A percentile compares a stretch with the other conserved stretches of the same genome.
phyloP scores from a whole-genome alignment of 2,797 vertebrate genomes.

The Manis crassicaudata region DNA sequence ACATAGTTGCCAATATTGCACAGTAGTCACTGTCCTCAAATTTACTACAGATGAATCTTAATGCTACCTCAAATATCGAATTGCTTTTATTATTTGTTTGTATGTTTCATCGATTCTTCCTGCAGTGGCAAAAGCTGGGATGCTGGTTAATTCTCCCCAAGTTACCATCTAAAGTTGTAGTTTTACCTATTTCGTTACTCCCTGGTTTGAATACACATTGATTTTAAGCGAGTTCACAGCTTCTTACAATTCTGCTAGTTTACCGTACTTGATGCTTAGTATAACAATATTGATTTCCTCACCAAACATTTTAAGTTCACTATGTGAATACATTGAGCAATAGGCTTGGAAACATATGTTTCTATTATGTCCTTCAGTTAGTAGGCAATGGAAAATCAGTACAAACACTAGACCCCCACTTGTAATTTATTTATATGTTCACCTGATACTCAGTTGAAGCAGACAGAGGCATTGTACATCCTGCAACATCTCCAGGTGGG shows the following conservation, averaged over 20 bases:
- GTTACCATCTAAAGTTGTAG: conserved; percentile 66
- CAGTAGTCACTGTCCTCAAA: conserved; percentile 56
- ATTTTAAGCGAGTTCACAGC: conserved; percentile 81
- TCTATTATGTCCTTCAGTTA: conserved; percentile 75
- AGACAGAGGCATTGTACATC: neutral
- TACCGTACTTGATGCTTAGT: conserved; percentile 75
- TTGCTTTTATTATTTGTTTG: conserved; percentile 74
- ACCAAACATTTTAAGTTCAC: conserved; percentile 82
- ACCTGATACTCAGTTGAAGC: neutral
- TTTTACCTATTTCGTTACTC: conserved; percentile 77
- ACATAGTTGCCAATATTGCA: conserved; percentile 19
- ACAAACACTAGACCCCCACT: conserved; percentile 22
- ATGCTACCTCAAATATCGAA: conserved; percentile 51
- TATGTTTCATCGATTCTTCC: conserved; percentile 65
- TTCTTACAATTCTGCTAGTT: conserved; percentile 70
- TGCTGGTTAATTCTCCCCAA: conserved; percentile 63
- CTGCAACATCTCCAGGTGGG: neutral
- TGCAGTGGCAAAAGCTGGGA: conserved; percentile 30
- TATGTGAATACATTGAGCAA: conserved; percentile 78
- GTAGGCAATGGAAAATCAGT: conserved; percentile 45
- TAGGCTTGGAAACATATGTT: conserved; percentile 55
- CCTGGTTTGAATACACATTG: conserved; percentile 80
- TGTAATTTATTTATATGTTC: conserved; percentile 63
- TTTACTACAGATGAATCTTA: conserved; percentile 53
- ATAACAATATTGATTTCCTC: conserved; percentile 85